Percentiles rank a stretch among this genome's conserved stretches.
phyloP scores from a whole-genome alignment of 1,140 invertebrate genomes.

The Thaumetopoea pityocampa region DNA sequence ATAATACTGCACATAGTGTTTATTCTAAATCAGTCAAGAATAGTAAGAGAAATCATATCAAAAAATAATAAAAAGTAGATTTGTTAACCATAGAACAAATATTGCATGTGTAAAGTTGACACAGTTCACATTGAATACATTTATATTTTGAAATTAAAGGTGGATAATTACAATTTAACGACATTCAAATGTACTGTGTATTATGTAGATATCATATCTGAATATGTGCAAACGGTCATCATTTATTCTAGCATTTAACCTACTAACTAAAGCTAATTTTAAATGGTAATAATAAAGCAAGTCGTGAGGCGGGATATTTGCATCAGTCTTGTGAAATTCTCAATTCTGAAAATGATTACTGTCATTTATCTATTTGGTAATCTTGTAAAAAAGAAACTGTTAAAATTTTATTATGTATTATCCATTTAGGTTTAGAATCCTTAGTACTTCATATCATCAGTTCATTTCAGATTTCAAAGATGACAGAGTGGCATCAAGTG shows the following conservation, averaged over 20 bases:
- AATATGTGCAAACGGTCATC: conserved; percentile 46
- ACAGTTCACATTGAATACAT: conserved; percentile 8
- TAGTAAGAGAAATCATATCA: conserved; percentile 46
- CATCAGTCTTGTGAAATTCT: conserved; percentile 75
- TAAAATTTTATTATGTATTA: conserved; percentile 27
- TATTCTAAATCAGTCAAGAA: conserved; percentile 68
- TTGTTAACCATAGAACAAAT: conserved; percentile 31
- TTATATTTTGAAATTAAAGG: conserved; percentile 39
- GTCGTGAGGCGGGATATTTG: conserved; percentile 75
- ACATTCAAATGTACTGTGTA: conserved; percentile 28
- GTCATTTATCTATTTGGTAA: conserved; percentile 69
- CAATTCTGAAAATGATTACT: conserved; percentile 66
- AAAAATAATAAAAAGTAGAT: conserved; percentile 47
- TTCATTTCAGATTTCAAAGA: conserved; percentile 72
- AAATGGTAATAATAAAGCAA: conserved; percentile 76
- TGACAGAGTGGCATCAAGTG: conserved; percentile 67
- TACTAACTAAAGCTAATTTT: conserved; percentile 64
- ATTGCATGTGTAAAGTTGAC: conserved; percentile 13
- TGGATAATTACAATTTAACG: conserved; percentile 41
- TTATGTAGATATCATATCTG: conserved; percentile 22
- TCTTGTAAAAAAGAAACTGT: conserved; percentile 60
- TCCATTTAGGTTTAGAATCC: conserved; percentile 34
- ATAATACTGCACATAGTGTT: conserved; percentile 69
- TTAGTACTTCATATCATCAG: conserved; percentile 47
- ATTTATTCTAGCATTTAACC: conserved; percentile 50